Conservation (phyloP, 1,140 invertebrate genomes). For the Limonius californicus region DNA sequence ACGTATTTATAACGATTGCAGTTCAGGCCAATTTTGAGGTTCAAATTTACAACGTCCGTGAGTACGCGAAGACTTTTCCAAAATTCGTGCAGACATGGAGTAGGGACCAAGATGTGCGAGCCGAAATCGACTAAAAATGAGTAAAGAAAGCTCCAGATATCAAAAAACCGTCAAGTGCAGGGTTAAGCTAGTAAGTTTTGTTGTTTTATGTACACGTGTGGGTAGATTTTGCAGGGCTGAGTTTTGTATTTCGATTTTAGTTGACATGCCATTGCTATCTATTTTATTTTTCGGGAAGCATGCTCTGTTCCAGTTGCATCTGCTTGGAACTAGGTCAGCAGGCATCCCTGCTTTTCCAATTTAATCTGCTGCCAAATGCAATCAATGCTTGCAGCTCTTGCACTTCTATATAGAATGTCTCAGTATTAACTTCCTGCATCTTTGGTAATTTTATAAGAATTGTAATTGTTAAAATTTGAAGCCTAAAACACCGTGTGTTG, state of each 20-base stretch:
- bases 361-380: too few relatives aligned
- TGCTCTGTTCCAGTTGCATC: not conserved
- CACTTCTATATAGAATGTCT: too few relatives aligned
- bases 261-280: too few relatives aligned
- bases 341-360: not conserved
- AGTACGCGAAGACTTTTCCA: not conserved
- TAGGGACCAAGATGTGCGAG: not conserved
- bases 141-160: constrained; percentile 23
- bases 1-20: constrained; percentile 20
- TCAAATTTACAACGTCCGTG: not conserved
- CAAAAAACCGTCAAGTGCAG: constrained; percentile 35
- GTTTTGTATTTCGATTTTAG: not conserved
- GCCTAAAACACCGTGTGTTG: too few relatives aligned
- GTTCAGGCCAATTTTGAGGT: not conserved
- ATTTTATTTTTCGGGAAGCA: too few relatives aligned
- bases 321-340: not conserved
- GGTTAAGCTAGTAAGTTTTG: constrained; percentile 38
- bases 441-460: too few relatives aligned
- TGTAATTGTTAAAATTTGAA: too few relatives aligned
- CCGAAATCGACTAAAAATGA: not conserved
- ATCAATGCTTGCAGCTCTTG: too few relatives aligned
- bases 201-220: not conserved
- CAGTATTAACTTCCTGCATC: too few relatives aligned
- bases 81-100: not conserved
- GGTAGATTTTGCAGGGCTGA: not conserved